Percentiles rank a stretch among this genome's conserved stretches.
These are phyloP conservation scores for Crotalus horridus DNA, from an alignment of 2,113 vertebrate genomes.

Conservation along the genomic window DNA sequence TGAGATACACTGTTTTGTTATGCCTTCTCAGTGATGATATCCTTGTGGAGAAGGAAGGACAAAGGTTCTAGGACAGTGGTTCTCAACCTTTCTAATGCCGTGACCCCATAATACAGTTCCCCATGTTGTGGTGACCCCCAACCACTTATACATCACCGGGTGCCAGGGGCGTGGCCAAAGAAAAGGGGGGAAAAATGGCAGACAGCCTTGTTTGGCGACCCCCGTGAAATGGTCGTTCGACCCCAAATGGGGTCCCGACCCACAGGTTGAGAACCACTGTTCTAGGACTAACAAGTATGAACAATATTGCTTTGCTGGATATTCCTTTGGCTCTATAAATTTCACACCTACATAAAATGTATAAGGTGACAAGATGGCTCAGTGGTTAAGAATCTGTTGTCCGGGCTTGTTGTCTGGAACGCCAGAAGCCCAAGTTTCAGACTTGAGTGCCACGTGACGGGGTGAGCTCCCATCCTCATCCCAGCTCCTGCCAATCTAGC, in stretches of 20 bases:
- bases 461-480: background rate
- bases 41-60: background rate
- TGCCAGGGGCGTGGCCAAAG: too few species aligned
- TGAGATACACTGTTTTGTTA: fast-evolving
- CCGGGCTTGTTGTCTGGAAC: background rate
- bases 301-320: background rate
- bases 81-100: too few species aligned
- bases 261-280: too few species aligned
- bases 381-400: background rate
- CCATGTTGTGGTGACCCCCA: too few species aligned
- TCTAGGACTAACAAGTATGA: background rate
- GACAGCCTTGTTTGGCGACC: too few species aligned
- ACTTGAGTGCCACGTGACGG: background rate
- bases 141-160: too few species aligned
- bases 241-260: too few species aligned
- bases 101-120: too few species aligned
- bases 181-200: too few species aligned
- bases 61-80: background rate
- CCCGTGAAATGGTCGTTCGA: too few species aligned
- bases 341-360: background rate
- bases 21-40: background rate
- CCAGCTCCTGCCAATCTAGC: background rate
- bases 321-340: background rate
- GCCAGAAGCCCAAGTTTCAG: background rate
- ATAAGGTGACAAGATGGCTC: background rate